Evolutionary conservation across 92 coral and sea anemone species (phyloP), one percentile per base, ranked within the genome.

Genomic region (Epizoanthus rinbou): DNA sequence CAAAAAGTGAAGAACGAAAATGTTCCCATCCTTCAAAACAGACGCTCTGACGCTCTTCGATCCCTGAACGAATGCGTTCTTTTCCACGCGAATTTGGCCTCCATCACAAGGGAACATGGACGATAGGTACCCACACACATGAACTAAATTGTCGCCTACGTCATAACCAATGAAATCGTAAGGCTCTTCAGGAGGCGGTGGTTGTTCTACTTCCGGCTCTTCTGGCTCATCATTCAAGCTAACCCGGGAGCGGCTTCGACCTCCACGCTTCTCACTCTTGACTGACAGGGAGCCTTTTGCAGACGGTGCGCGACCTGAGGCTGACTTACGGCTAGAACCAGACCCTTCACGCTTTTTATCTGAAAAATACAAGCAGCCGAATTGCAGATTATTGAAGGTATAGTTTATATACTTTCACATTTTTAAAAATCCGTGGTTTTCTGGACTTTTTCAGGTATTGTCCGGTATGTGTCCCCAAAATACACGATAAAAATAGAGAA

Each of bases 101-200:
- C 98, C 98, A 62, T 95, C 98, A 50, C 89, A 81, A 14, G 99
- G 99, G 85, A 96, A 96, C 93, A 96, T 74, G 39, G 99, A 90
- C 8, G 93, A 69, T 64, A 87, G 89, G 88, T 94, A 91, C 80
- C 99, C 99, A 73, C 93, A 91, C 66, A 89, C 98, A 64, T 96
- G 98, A 33, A 96, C 86, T 72, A 96, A 84, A 81, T 87, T 94
- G 76, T 96, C 99, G 10, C 99, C 99, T 35, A 92, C 95, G 81
- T 96, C 98, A 80, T 96, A 96, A 74, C 99, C 99, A 79, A 96
- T 86, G 87, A 96, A 96, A 75, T 92, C 92, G 80, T 78, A 88
- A 10, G 66, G 64, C 69, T 96, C 89, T 65, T 92, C 94, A 21
- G 87, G 81, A 3, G 82, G 83, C 45, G 89, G 85, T 21, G 76